These are phyloP conservation scores for Cheilosia vernalis DNA, from an alignment of 2,888 invertebrate genomes.

Conservation along the genomic window DNA sequence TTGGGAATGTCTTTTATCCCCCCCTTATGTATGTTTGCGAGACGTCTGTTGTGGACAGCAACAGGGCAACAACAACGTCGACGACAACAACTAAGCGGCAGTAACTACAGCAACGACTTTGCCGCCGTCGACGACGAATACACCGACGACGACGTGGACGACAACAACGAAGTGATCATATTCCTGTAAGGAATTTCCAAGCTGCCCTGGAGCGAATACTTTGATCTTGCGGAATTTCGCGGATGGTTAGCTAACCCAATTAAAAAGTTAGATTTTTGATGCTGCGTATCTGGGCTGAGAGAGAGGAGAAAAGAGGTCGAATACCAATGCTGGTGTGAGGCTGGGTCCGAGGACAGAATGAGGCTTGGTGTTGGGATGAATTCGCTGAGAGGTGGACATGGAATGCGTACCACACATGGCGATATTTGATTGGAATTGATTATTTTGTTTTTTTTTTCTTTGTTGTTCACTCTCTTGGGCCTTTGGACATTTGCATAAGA, in stretches of 20 bases:
- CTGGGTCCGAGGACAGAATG: conserved; percentile 35
- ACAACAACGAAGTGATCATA: conserved; percentile 74
- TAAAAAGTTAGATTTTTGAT: conserved; percentile 76
- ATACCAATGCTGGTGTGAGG: conserved; percentile 64
- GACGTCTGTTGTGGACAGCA: conserved; percentile 45
- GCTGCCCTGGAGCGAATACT: conserved; percentile 74
- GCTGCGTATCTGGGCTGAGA: conserved; percentile 40
- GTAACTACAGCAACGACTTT: conserved; percentile 18
- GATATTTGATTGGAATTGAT: conserved; percentile 73
- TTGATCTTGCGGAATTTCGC: conserved; percentile 77
- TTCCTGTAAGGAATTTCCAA: conserved; percentile 74
- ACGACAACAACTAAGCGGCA: conserved; percentile 14
- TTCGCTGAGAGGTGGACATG: conserved; percentile 67
- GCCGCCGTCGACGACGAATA: conserved; percentile 29
- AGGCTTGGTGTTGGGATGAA: conserved; percentile 68
- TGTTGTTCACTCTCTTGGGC: conserved; percentile 1
- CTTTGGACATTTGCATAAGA: conserved; percentile 58
- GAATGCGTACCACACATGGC: conserved; percentile 74
- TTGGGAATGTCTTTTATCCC: conserved; percentile 69
- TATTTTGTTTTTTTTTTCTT: conserved; percentile 13
- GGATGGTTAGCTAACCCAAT: conserved; percentile 78
- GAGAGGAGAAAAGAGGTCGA: conserved; percentile 34
- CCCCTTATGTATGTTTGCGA: conserved; percentile 16
- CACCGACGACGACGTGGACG: conserved; percentile 16
- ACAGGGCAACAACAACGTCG: neutral